Percentiles rank a stretch among this genome's conserved stretches.
These are phyloP conservation scores for Holothuria glaberrima DNA, from an alignment of 35 echinoderm and acorn worm genomes.

Conservation along the genomic window DNA sequence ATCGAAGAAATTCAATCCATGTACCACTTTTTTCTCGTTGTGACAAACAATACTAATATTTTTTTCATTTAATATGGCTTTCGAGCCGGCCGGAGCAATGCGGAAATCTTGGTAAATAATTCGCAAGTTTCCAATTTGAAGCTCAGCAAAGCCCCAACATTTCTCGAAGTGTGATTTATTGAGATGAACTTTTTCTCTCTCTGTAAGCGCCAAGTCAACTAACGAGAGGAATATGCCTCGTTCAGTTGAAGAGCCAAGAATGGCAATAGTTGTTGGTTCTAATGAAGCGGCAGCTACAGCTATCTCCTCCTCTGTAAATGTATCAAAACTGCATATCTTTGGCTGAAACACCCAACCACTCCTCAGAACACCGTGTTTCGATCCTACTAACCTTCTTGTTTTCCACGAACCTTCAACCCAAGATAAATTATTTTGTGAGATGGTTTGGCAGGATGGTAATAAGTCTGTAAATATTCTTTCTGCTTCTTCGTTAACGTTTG, in stretches of 20 bases:
- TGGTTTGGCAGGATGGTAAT: constrained; percentile 35
- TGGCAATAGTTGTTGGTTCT: constrained; percentile 13
- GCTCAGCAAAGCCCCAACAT: constrained; percentile 34
- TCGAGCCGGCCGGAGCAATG: not conserved
- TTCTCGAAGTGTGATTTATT: not conserved
- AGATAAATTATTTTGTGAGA: constrained; percentile 21
- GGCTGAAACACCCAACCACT: constrained; percentile 23
- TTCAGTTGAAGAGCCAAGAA: constrained; percentile 15
- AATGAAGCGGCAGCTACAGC: not conserved
- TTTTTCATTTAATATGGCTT: not conserved
- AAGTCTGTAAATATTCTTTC: not conserved
- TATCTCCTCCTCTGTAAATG: not conserved
- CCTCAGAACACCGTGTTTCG: not conserved
- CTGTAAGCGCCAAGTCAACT: not conserved
- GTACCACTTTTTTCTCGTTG: not conserved
- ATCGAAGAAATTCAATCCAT: not conserved
- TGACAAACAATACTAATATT: not conserved
- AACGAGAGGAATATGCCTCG: constrained; percentile 22
- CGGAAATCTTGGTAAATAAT: constrained; percentile 45
- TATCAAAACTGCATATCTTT: constrained; percentile 29
- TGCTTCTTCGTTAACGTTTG: not conserved
- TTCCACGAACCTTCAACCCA: constrained; percentile 27
- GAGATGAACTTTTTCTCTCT: not conserved
- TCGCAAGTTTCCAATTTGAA: not conserved
- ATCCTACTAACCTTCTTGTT: not conserved